A percentile compares a stretch with the other conserved stretches of the same genome.
phyloP scores from a whole-genome alignment of 2,888 invertebrate genomes.

The Melitaea athalia region DNA sequence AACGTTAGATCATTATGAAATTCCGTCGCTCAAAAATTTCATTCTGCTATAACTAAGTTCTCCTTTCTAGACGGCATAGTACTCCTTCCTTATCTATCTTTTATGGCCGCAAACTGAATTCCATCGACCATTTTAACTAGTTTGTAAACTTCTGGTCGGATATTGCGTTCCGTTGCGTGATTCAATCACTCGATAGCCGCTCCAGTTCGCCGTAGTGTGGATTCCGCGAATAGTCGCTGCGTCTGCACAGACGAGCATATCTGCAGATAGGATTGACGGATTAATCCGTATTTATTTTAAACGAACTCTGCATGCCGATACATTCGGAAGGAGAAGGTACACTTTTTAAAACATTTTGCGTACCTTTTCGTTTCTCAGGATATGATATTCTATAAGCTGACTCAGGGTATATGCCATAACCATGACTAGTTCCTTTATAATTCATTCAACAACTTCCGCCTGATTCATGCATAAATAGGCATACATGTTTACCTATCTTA shows the following conservation, averaged over 20 bases:
- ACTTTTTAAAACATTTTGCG: background rate
- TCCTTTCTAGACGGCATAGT: constrained; percentile 21
- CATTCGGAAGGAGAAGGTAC: background rate
- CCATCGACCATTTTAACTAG: constrained; percentile 41
- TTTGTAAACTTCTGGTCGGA: constrained; percentile 49
- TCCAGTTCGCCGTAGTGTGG: constrained; percentile 53
- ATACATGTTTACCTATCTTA: background rate
- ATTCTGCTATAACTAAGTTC: constrained; percentile 22
- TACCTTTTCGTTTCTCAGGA: background rate
- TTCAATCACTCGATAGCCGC: constrained; percentile 61
- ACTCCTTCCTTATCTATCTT: constrained; percentile 33
- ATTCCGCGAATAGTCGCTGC: constrained; percentile 55
- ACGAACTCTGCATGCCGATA: constrained; percentile 1
- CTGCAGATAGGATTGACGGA: constrained; percentile 19
- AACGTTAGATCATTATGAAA: constrained; percentile 15
- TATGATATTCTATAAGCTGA: background rate
- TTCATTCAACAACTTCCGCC: background rate
- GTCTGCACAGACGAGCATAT: constrained; percentile 30
- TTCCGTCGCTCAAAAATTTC: constrained; percentile 19
- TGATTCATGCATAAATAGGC: background rate
- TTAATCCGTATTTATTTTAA: constrained; percentile 20
- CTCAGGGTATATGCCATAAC: background rate
- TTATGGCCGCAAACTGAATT: constrained; percentile 36
- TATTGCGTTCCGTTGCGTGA: constrained; percentile 59
- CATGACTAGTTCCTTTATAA: background rate